phyloP scores from a whole-genome alignment of 2,888 invertebrate genomes.

The Caenorhabditis sinica region DNA sequence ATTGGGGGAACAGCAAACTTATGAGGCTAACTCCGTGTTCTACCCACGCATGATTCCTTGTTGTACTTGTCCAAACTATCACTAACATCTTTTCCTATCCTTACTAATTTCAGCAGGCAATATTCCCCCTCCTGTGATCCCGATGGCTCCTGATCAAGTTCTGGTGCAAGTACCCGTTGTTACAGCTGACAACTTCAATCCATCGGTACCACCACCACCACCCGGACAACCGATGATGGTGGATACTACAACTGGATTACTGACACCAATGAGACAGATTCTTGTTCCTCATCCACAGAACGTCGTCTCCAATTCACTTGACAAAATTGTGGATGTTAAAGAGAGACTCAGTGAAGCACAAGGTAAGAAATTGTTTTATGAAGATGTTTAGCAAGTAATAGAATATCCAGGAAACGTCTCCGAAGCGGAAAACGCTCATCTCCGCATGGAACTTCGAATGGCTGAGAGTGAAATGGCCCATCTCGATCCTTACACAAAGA shows the following conservation, averaged over 20 bases:
- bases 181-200: slow-evolving; percentile 29
- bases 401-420: slow-evolving; percentile 58
- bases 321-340: slow-evolving; percentile 80
- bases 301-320: slow-evolving; percentile 78
- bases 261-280: slow-evolving; percentile 63
- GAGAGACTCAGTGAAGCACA: slow-evolving; percentile 78
- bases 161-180: slow-evolving; percentile 41
- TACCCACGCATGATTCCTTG: background rate
- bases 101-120: slow-evolving; percentile 30
- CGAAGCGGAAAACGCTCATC: slow-evolving; percentile 71
- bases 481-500: slow-evolving; percentile 80
- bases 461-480: slow-evolving; percentile 78
- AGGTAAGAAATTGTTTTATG: slow-evolving; percentile 31
- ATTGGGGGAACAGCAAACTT: too few relatives aligned
- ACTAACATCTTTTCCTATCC: background rate
- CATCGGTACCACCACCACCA: slow-evolving; percentile 47
- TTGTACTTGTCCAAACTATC: background rate
- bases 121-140: slow-evolving; percentile 8
- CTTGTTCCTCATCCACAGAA: slow-evolving; percentile 76
- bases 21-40: too few relatives aligned
- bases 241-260: slow-evolving; percentile 52
- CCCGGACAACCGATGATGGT: slow-evolving; percentile 54
- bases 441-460: slow-evolving; percentile 78
- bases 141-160: slow-evolving; percentile 20
- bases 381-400: background rate